Evolutionary conservation across 2,113 vertebrate species (phyloP), one percentile per base, ranked within the genome.

Genomic region (Leptodactylus fuscus): DNA sequence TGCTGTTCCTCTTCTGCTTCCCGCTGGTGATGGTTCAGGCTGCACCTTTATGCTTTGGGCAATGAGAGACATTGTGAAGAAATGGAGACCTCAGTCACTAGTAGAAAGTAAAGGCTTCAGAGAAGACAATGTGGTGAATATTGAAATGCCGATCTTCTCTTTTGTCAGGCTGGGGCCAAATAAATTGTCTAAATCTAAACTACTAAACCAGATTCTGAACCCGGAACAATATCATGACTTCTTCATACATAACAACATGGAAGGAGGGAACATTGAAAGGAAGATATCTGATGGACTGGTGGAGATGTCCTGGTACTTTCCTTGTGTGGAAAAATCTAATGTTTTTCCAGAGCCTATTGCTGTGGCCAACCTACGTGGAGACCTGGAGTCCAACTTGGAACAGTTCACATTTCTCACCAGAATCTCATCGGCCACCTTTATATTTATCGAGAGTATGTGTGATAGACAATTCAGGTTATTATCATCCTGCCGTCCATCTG

Each of bases 1-100:
- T 91, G 94, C 95, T 29, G 90, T 96, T 15, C 96, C 95, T 48
- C 87, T 97, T 20, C 88, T 96, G 3, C 90, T 96, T 74, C 96
- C 95, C 41, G 90, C 91, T 46, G 51, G 88, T 20, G 87, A 92
- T 76, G 91, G 89, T 69, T 88, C 90, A 81, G 88, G 88, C 7
- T 89, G 89, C 87, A 88, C 75, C 20, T 89, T 93, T 16, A 89
- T 96, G 88, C 90, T 96, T 16, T 93, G 91, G 87, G 92, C 94
- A 20, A 69, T 69, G 65, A 69, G 65, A 69, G 65, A 69, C 8
- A 36, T 69, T 36, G 65, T 38, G 32, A 58, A 89, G 62, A 86
- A 87, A 24, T 93, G 90, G 90, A 81, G 60, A 9, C 38, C 86
- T 24, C 82, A 81, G 13, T 87, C 87, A 69, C 71, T 80, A 24